Evolutionary conservation across 2,797 vertebrate species (phyloP).

Genomic region (Cheirogaleus major): DNA sequence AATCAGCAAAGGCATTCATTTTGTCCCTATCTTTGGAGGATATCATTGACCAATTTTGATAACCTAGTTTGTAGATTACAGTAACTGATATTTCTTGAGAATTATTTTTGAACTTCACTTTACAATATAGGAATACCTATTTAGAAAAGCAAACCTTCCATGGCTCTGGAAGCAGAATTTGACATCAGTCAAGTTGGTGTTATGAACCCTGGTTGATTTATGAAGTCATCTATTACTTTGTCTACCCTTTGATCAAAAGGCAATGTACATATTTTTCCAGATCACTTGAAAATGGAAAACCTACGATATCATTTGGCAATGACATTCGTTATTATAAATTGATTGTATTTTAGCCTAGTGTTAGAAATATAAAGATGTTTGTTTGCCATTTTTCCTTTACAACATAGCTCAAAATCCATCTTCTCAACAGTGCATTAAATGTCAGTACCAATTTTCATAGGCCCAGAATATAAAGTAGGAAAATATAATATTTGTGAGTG

Average conservation of each 20-base stretch:
- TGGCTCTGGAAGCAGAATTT: conserved; percentile 53
- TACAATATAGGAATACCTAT: conserved; percentile 37
- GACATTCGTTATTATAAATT: conserved; percentile 56
- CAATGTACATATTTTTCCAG: conserved; percentile 32
- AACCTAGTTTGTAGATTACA: conserved; percentile 59
- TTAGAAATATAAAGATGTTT: conserved; percentile 67
- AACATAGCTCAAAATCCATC: conserved; percentile 53
- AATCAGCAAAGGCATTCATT: conserved; percentile 55
- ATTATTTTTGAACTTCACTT: conserved; percentile 64
- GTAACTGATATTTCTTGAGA: conserved; percentile 51
- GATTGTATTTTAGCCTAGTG: conserved; percentile 48
- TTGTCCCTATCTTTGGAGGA: conserved; percentile 38
- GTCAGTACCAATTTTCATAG: conserved; percentile 51
- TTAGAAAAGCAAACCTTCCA: conserved; percentile 56
- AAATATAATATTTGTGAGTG: not conserved
- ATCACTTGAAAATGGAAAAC: conserved; percentile 53
- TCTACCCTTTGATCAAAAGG: conserved; percentile 57
- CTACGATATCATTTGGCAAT: conserved; percentile 27
- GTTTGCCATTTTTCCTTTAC: conserved; percentile 41
- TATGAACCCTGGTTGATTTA: conserved; percentile 46
- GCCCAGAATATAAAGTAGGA: conserved; percentile 31
- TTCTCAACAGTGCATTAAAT: conserved; percentile 55
- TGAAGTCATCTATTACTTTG: conserved; percentile 51
- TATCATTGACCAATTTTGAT: conserved; percentile 71
- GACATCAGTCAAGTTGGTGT: conserved; percentile 37